A percentile compares a stretch with the other conserved stretches of the same genome.
Conservation (phyloP, 2,797 vertebrate genomes). For the Smutsia temminckii region DNA sequence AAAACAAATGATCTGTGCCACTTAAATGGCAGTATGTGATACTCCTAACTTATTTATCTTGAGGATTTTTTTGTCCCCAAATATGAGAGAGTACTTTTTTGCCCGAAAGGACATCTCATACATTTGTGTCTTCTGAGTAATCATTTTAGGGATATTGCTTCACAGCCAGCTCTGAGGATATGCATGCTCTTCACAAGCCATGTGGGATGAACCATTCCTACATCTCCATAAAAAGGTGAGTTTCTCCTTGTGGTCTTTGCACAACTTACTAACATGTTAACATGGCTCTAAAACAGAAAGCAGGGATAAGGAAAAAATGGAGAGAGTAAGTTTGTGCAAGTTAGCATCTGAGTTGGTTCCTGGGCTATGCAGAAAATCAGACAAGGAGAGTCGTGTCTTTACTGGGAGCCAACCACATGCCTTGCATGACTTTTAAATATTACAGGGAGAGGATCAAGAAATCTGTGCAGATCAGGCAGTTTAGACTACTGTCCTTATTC, state of each 20-base stretch:
- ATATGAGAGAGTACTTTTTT: constrained; percentile 9
- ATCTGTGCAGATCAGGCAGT: neutral
- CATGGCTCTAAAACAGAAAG: neutral
- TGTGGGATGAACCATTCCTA: neutral
- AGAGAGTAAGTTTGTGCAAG: neutral
- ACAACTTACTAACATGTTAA: neutral
- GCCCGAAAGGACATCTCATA: neutral
- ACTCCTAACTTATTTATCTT: neutral
- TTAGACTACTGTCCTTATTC: constrained; percentile 16
- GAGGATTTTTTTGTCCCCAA: constrained; percentile 17
- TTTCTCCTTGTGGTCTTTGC: neutral
- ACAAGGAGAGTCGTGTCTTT: neutral
- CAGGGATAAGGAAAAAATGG: neutral
- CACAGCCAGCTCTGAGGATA: neutral
- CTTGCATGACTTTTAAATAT: constrained; percentile 40
- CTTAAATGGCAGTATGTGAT: neutral
- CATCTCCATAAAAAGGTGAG: neutral
- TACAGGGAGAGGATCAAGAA: neutral
- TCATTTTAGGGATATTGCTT: neutral
- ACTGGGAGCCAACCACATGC: neutral
- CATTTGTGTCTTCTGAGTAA: neutral
- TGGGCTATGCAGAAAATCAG: neutral
- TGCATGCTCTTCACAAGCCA: neutral
- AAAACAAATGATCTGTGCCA: neutral
- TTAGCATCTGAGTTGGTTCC: neutral